phyloP scores from a whole-genome alignment of 2,888 invertebrate genomes.

The Phaonia tiefii region DNA sequence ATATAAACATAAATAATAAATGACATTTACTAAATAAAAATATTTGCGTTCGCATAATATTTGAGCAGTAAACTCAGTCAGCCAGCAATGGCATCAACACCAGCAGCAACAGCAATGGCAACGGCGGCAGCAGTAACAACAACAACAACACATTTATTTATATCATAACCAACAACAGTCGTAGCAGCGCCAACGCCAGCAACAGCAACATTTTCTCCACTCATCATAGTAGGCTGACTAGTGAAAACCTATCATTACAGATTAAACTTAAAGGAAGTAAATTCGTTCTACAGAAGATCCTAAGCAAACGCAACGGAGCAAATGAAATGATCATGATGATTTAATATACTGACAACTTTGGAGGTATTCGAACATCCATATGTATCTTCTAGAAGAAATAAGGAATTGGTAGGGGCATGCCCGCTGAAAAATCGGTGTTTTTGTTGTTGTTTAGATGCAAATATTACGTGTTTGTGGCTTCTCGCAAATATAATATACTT shows the following conservation, averaged over 20 bases:
- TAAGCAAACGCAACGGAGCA: background rate
- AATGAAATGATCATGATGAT: too few relatives aligned
- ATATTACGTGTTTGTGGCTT: too few relatives aligned
- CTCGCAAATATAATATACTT: too few relatives aligned
- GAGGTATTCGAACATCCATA: background rate
- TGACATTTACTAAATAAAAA: constrained; percentile 79
- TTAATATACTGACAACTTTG: too few relatives aligned
- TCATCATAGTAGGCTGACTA: constrained; percentile 1
- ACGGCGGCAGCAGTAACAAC: background rate
- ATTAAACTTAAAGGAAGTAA: background rate
- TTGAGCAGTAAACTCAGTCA: constrained; percentile 76
- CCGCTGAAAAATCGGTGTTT: too few relatives aligned
- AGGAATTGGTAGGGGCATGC: too few relatives aligned
- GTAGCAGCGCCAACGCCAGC: background rate
- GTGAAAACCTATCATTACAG: constrained; percentile 14
- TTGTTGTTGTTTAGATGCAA: too few relatives aligned
- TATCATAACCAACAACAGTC: too few relatives aligned
- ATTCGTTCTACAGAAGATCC: too few relatives aligned
- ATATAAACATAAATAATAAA: constrained; percentile 79
- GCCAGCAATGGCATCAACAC: background rate
- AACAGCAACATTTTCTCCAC: background rate
- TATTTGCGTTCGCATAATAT: constrained; percentile 79
- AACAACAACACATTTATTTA: background rate
- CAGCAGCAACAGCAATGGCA: background rate
- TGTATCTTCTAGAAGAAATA: too few relatives aligned